phyloP scores from a whole-genome alignment of 2,113 vertebrate genomes.

The Zapornia atra region DNA sequence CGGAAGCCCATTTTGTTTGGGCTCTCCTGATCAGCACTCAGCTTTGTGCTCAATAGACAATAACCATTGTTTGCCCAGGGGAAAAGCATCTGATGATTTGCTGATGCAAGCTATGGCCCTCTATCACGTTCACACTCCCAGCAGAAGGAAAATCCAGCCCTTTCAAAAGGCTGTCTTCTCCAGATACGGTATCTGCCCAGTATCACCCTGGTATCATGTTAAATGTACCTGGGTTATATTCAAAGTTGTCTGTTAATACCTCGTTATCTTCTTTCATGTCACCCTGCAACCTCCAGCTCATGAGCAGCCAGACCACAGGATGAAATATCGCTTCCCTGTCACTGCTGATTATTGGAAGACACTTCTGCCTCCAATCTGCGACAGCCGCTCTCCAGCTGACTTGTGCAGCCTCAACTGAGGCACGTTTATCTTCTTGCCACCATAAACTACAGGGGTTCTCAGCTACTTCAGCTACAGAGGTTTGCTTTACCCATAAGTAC shows the following conservation, averaged over 20 bases:
- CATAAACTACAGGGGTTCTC: neutral
- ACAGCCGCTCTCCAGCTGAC: neutral
- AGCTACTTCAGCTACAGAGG: neutral
- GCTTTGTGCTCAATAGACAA: neutral
- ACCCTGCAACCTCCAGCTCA: neutral
- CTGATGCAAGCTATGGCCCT: neutral
- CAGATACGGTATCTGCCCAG: neutral
- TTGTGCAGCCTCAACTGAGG: neutral
- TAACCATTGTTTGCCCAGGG: neutral
- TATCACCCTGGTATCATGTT: neutral
- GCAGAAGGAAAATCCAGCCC: neutral
- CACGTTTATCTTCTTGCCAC: neutral
- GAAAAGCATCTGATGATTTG: neutral
- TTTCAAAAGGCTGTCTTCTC: neutral
- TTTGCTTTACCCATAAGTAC: neutral
- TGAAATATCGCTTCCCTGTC: neutral
- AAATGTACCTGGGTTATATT: neutral
- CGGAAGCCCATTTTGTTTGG: neutral
- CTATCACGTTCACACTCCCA: neutral
- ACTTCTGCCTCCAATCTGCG: neutral
- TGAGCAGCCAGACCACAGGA: neutral
- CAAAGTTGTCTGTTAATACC: neutral
- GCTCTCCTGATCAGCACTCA: neutral
- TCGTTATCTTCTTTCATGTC: neutral
- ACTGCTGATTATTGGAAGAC: neutral